Evolutionary conservation across 2,113 vertebrate species (phyloP).

Genomic region (Cyanoderma ruficeps): DNA sequence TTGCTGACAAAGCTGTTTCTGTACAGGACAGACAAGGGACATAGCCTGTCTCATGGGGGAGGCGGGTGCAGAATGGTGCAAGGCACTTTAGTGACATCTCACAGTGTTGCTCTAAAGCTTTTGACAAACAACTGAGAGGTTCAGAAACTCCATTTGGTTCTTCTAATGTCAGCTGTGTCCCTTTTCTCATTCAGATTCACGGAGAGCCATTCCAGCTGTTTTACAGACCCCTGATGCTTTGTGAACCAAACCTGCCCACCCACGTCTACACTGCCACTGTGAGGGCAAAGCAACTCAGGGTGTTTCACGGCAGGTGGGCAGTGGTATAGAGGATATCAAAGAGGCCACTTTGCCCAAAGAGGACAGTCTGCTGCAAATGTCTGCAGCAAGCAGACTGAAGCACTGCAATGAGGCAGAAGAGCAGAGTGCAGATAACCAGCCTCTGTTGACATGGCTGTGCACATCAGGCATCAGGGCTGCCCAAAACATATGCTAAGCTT

Average conservation of each 20-base stretch:
- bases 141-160: slow-evolving; percentile 30
- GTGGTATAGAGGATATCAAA: background rate
- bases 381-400: background rate
- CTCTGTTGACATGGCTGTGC: background rate
- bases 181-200: slow-evolving; percentile 34
- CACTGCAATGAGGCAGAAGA: background rate
- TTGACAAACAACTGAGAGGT: background rate
- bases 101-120: background rate
- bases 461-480: background rate
- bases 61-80: background rate
- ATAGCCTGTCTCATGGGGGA: background rate
- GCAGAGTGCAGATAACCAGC: background rate
- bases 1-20: background rate
- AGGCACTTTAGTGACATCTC: background rate
- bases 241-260: background rate
- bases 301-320: background rate
- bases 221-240: background rate
- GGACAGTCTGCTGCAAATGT: background rate
- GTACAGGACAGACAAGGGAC: background rate
- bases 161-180: background rate
- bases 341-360: background rate
- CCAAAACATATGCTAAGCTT: background rate
- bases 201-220: background rate
- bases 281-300: rapidly evolving
- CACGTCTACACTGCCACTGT: background rate